These are phyloP conservation scores for Uloborus plumipes DNA, from an alignment of 2,888 invertebrate species.

Conservation along the genomic window DNA sequence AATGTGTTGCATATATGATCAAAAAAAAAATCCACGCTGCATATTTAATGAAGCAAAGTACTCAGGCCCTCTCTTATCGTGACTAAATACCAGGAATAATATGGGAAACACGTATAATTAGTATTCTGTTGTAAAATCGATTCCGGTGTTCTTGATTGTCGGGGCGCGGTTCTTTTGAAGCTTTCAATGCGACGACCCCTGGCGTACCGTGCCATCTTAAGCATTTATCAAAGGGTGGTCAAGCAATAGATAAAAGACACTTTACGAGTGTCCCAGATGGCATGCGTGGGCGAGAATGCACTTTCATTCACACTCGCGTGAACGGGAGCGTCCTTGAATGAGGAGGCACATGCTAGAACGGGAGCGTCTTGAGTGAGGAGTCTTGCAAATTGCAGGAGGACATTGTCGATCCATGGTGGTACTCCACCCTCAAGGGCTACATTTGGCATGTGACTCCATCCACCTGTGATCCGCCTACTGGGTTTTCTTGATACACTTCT, in stretches of 20 bases:
- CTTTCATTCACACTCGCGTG: constrained; percentile 29
- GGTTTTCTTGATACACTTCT: constrained; percentile 59
- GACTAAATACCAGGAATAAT: too few relatives aligned
- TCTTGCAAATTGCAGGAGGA: constrained; percentile 42
- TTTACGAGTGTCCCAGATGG: constrained; percentile 27
- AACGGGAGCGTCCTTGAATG: constrained; percentile 53
- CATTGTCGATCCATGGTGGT: constrained; percentile 39
- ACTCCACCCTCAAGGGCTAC: constrained; percentile 51
- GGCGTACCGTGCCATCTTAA: background rate
- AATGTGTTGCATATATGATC: too few relatives aligned
- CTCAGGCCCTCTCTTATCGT: too few relatives aligned
- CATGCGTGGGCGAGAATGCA: constrained; percentile 39
- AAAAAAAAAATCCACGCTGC: too few relatives aligned
- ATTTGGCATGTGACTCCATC: constrained; percentile 53
- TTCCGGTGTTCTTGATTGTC: background rate
- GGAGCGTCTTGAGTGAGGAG: constrained; percentile 33
- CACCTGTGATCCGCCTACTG: constrained; percentile 54
- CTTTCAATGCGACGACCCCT: background rate
- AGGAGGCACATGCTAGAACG: constrained; percentile 37
- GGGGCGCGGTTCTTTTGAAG: constrained; percentile 7
- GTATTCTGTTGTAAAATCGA: too few relatives aligned
- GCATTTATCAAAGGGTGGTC: constrained; percentile 39
- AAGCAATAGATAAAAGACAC: constrained; percentile 36
- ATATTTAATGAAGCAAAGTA: too few relatives aligned
- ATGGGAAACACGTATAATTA: too few relatives aligned